Conservation (phyloP, 2,797 vertebrate genomes). For the Lycodopsis pacificus region DNA sequence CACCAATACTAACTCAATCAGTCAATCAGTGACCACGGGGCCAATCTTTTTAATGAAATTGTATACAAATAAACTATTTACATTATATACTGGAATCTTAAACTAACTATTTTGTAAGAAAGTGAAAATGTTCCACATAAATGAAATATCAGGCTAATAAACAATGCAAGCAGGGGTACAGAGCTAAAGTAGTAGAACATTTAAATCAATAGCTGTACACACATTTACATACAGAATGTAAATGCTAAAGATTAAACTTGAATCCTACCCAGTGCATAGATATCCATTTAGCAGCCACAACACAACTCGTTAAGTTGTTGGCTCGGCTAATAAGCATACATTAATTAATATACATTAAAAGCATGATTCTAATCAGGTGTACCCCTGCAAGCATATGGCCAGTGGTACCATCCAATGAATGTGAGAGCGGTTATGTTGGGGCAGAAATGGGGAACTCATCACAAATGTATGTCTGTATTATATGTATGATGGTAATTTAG, state of each 20-base stretch:
- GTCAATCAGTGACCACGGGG: not conserved
- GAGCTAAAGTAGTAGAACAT: not conserved
- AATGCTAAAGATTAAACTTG: not conserved
- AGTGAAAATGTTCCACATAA: constrained; percentile 67
- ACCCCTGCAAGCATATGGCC: constrained; percentile 44
- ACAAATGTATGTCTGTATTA: constrained; percentile 10
- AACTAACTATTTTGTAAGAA: not conserved
- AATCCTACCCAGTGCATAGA: not conserved
- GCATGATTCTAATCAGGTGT: constrained; percentile 1
- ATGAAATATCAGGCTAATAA: constrained; percentile 40
- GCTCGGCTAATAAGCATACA: constrained; percentile 1
- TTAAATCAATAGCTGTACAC: not conserved
- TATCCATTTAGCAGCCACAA: not conserved
- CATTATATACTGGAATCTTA: not conserved
- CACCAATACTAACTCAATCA: not conserved
- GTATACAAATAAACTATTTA: not conserved
- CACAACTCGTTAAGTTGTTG: not conserved
- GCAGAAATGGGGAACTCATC: not conserved
- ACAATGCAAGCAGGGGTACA: constrained; percentile 45
- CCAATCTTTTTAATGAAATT: not conserved
- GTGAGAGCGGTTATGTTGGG: not conserved
- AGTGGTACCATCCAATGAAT: constrained; percentile 19
- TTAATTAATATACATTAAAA: not conserved
- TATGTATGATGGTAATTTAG: not conserved
- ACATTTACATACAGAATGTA: not conserved